These are phyloP conservation scores for Nyctalus aviator DNA, from an alignment of 2,797 vertebrate genomes.

Conservation along the genomic window DNA sequence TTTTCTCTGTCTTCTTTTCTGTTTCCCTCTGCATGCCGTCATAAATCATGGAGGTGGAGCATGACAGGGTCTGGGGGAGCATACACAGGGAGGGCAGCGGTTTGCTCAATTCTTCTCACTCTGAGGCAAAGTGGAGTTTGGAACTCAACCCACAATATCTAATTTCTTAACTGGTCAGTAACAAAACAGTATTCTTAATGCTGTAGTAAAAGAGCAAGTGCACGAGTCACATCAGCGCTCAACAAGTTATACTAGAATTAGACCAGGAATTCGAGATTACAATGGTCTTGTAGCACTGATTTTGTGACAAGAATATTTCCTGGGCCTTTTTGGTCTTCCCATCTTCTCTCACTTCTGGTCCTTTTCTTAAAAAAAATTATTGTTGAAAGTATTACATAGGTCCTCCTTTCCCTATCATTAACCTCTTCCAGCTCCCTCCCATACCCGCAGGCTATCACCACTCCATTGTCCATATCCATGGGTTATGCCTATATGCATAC, in stretches of 20 bases:
- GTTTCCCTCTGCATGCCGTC: not conserved
- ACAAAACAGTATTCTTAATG: not conserved
- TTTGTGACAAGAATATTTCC: not conserved
- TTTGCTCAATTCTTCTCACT: not conserved
- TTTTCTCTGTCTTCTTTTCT: not conserved
- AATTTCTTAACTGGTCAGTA: not conserved
- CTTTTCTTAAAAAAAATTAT: not conserved
- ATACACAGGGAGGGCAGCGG: too few species aligned
- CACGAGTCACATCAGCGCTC: not conserved
- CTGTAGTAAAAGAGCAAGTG: not conserved
- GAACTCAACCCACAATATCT: not conserved
- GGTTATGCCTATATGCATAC: too few species aligned
- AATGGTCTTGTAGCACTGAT: not conserved
- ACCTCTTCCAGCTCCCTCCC: too few species aligned
- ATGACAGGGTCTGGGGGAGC: not conserved
- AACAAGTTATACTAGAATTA: not conserved
- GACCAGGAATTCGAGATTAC: not conserved
- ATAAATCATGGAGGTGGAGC: not conserved
- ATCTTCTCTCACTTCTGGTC: not conserved
- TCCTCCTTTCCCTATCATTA: too few species aligned
- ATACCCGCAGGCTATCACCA: too few species aligned
- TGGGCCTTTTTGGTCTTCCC: not conserved
- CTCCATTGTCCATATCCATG: too few species aligned
- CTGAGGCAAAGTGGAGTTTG: not conserved
- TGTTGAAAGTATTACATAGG: too few species aligned